Evolutionary conservation across 2,888 invertebrate species (phyloP).

Genomic region (Hypercompe scribonia): DNA sequence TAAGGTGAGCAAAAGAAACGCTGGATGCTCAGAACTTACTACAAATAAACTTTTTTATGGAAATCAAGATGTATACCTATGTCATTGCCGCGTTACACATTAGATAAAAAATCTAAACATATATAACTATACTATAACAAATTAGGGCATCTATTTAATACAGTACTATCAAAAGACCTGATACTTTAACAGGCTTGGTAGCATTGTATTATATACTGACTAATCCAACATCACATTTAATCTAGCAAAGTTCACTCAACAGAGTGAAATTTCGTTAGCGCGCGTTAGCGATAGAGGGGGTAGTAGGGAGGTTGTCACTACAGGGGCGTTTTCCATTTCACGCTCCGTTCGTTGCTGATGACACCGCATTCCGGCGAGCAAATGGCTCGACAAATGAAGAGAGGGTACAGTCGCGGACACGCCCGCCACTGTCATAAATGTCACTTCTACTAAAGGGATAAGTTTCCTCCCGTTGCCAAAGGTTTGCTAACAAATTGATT

Average conservation of each 20-base stretch:
- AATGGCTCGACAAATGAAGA: constrained; percentile 86
- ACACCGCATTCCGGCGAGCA: constrained; percentile 84
- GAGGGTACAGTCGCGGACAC: constrained; percentile 79
- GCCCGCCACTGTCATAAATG: constrained; percentile 84
- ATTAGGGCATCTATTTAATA: not conserved
- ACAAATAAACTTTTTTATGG: no score
- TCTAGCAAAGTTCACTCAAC: constrained; percentile 61
- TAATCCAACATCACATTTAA: constrained; percentile 54
- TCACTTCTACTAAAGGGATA: constrained; percentile 66
- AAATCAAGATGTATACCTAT: no score
- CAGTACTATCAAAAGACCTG: not conserved
- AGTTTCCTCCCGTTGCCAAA: constrained; percentile 52
- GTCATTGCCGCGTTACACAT: no score
- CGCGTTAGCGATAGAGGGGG: constrained; percentile 64
- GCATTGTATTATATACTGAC: constrained; percentile 63
- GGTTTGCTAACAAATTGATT: constrained; percentile 74
- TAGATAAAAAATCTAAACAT: no score
- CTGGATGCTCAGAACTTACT: no score
- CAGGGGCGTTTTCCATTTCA: constrained; percentile 86
- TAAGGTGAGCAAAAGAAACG: no score
- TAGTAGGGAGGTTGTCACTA: constrained; percentile 68
- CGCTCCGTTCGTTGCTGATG: constrained; percentile 84
- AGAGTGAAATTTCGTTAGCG: constrained; percentile 81
- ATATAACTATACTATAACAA: no score
- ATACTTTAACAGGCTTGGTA: constrained; percentile 46